These are phyloP conservation scores for Stegostoma tigrinum DNA, from an alignment of 2,113 vertebrate genomes.

Conservation along the genomic window DNA sequence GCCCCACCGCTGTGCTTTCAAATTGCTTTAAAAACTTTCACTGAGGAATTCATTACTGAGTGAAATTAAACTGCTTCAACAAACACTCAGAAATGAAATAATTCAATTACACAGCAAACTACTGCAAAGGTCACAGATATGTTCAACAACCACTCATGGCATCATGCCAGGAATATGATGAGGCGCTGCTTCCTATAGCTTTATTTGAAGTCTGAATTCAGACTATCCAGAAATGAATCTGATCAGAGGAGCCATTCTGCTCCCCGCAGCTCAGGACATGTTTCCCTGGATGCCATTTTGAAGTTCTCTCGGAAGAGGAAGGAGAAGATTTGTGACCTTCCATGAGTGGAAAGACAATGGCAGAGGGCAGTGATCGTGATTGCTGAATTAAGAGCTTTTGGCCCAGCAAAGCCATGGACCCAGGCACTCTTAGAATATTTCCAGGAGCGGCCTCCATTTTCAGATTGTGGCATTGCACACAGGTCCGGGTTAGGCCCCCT, in stretches of 20 bases:
- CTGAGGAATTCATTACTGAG: constrained; percentile 18
- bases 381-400: not conserved
- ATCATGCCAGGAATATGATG: not conserved
- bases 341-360: not conserved
- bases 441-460: not conserved
- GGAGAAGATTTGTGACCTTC: not conserved
- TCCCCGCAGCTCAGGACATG: not conserved
- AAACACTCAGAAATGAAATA: not conserved
- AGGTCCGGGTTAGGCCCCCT: not conserved
- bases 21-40: constrained; percentile 11
- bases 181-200: not conserved
- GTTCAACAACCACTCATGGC: not conserved
- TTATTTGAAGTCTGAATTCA: not conserved
- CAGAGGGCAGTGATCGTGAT: not conserved
- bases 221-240: not conserved
- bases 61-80: constrained; percentile 17
- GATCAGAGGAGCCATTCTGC: not conserved
- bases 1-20: not conserved
- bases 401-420: not conserved
- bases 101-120: not conserved
- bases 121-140: not conserved
- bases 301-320: not conserved
- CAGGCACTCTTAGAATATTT: not conserved
- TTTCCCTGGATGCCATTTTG: not conserved
- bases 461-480: not conserved